Evolutionary conservation across 2,888 invertebrate species (phyloP).

Genomic region (Dugesia japonica): DNA sequence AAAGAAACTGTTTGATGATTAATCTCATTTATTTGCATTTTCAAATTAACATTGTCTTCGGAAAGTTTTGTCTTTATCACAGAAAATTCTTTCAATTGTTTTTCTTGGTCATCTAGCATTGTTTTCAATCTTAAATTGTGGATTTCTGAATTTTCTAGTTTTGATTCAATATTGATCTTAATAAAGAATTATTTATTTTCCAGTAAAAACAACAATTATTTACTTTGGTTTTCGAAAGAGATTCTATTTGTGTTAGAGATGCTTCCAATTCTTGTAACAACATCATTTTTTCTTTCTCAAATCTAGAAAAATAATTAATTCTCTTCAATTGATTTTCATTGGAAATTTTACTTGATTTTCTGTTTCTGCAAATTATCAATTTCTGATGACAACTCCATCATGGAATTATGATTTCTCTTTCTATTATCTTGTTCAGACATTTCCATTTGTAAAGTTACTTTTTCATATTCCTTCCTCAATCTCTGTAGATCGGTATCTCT

Average conservation of each 20-base stretch:
- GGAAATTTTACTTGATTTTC: neutral
- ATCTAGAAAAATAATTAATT: neutral
- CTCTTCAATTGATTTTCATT: neutral
- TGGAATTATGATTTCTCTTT: constrained; percentile 1
- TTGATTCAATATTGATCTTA: neutral
- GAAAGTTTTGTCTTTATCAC: neutral
- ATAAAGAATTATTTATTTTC: neutral
- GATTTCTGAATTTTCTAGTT: neutral
- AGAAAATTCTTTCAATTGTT: neutral
- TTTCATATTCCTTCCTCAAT: neutral
- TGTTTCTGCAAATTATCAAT: neutral
- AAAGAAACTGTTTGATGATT: neutral
- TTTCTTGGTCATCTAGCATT: constrained; percentile 14
- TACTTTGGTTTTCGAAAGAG: neutral
- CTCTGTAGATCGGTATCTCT: neutral
- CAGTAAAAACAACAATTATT: neutral
- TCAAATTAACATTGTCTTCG: neutral
- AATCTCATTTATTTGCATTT: neutral
- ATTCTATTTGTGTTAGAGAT: neutral
- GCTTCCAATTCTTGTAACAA: neutral
- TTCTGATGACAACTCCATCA: neutral
- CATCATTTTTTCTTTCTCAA: constrained; percentile 20
- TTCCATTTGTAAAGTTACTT: neutral
- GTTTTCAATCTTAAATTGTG: neutral
- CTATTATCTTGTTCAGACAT: neutral